Base-by-base conservation (phyloP, 2,888 invertebrate genomes). In the Erebia aethiops region DNA sequence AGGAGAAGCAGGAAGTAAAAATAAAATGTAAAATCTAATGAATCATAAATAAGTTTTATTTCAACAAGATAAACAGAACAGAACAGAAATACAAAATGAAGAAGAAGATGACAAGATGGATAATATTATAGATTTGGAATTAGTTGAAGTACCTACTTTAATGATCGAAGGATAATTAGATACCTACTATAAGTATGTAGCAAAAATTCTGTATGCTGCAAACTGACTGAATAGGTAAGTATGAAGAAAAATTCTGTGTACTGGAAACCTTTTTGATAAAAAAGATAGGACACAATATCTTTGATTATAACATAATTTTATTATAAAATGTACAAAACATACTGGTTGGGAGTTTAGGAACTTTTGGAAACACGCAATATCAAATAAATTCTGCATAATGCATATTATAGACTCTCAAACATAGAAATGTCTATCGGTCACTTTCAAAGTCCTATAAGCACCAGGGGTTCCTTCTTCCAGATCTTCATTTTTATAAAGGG, bases 361-460 rank as follows among this genome's bases (percentile, higher is more conserved):
- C 65, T 52, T 21, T 43, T 13, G 21, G 18, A 14, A 46, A 41
- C 9, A 63, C 13, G 35, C 13, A 10, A 43, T 2, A 58, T 21
- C 35, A 35, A 35, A 35, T 35, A 7, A 35, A 35, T 35, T 35
- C 35, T 35, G 35, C 35, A 35, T 35, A 35, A 7, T 35, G 35
- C 35, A 35, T 16, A 52, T 5, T 9, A 52, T 5, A 57, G 16
- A 51, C 26, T 2, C 14, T 80, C 75, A 87, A 51, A 83, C 77
- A 73, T 83, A 85, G 66, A 82, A 83, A 74, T 80, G 84, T 73
- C 76, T 80, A 51, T 88, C 89, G 67, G 80, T 79, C 60, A 88
- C 78, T 81, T 86, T 90, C 16, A 92, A 80, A 57, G 88, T 91
- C 66, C 92, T 89, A 71, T 92, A 92, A 0, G 89, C 90, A 35